Conservation (phyloP, 2,113 vertebrate species). For the Cyphomyrus plagiostoma region DNA sequence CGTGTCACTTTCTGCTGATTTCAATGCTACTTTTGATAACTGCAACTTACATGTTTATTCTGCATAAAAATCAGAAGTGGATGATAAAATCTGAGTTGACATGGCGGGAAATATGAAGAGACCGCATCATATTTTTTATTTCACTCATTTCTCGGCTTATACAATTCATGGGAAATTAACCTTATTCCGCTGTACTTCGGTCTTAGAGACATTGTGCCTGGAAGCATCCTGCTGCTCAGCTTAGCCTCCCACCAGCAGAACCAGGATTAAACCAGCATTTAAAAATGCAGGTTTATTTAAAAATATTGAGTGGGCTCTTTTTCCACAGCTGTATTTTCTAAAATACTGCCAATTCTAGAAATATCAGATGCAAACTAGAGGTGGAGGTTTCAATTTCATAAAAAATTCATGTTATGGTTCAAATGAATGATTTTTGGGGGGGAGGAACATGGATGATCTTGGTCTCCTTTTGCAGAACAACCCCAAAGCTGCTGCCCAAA, state of each 20-base stretch:
- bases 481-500: not conserved
- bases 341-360: not conserved
- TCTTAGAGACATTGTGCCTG: too few species aligned
- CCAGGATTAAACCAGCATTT: too few species aligned
- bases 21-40: not conserved
- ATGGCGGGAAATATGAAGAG: not conserved
- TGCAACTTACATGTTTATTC: not conserved
- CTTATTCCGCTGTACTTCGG: too few species aligned
- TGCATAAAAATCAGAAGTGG: not conserved
- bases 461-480: not conserved
- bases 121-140: too few species aligned
- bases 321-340: not conserved
- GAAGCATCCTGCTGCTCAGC: too few species aligned
- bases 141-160: too few species aligned
- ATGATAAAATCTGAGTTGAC: not conserved
- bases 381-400: not conserved
- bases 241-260: too few species aligned
- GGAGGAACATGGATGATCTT: not conserved
- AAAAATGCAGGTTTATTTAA: too few species aligned
- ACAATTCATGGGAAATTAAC: too few species aligned
- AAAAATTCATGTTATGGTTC: not conserved
- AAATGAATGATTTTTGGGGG: not conserved
- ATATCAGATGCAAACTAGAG: not conserved
- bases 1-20: not conserved
- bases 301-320: too few species aligned